A percentile compares a stretch with the other conserved stretches of the same genome.
These are phyloP conservation scores for Coptotermes formosanus DNA, from an alignment of 1,140 invertebrate genomes.

Conservation along the genomic window DNA sequence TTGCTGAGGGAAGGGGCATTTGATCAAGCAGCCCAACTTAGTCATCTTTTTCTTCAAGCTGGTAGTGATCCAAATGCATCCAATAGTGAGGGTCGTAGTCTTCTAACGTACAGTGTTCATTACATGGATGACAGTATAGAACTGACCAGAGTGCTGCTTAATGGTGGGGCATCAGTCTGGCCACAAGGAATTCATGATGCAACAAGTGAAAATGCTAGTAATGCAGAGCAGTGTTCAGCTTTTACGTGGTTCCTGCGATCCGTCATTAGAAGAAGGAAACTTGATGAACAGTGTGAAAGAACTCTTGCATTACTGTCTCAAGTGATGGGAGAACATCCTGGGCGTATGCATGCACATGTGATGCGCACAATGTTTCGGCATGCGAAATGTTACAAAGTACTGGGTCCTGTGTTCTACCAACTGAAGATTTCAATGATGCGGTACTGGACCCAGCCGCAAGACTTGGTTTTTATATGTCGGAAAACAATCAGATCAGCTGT, in stretches of 20 bases:
- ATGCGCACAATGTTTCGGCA: constrained; percentile 43
- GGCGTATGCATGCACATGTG: constrained; percentile 41
- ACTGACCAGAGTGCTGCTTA: constrained; percentile 44
- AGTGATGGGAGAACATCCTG: constrained; percentile 42
- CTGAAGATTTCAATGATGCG: constrained; percentile 40
- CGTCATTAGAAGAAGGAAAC: constrained; percentile 37
- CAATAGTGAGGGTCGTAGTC: constrained; percentile 42
- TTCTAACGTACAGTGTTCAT: constrained; percentile 44
- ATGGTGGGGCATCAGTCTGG: constrained; percentile 45
- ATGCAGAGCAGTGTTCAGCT: constrained; percentile 33
- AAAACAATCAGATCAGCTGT: constrained; percentile 36
- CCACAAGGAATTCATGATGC: constrained; percentile 34
- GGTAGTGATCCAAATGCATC: constrained; percentile 42
- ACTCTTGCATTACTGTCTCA: constrained; percentile 38
- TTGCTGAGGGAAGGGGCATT: constrained; percentile 42
- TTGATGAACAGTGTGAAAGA: constrained; percentile 37
- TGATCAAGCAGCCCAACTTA: constrained; percentile 40
- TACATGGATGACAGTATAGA: constrained; percentile 43
- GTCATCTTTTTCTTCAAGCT: constrained; percentile 40
- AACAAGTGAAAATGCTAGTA: constrained; percentile 26
- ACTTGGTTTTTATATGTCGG: constrained; percentile 40
- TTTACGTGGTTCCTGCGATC: constrained; percentile 43
- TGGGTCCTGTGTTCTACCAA: constrained; percentile 43
- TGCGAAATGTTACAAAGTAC: constrained; percentile 40
- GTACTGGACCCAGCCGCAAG: constrained; percentile 41